These are phyloP conservation scores for Boloria euphrosyne DNA, from an alignment of 2,888 invertebrate species.

Conservation along the genomic window DNA sequence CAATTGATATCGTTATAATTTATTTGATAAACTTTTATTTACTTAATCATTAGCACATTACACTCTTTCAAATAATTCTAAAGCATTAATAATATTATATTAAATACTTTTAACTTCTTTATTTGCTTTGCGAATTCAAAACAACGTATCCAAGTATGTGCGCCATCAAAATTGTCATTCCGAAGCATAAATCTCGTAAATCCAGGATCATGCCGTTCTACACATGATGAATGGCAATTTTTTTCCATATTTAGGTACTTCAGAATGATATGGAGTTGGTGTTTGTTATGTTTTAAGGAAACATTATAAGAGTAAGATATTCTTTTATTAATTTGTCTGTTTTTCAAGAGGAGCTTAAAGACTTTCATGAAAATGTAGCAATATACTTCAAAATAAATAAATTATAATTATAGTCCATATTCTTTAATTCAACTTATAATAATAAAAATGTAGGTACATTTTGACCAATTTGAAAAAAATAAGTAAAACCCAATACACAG, in stretches of 20 bases:
- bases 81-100: neutral
- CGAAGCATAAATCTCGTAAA: slow-evolving; percentile 68
- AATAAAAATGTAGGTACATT: no score
- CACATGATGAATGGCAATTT: slow-evolving; percentile 72
- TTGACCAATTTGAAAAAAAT: no score
- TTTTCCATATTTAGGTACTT: slow-evolving; percentile 49
- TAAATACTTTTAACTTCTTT: neutral
- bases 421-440: no score
- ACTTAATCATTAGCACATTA: no score
- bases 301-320: slow-evolving; percentile 18
- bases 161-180: slow-evolving; percentile 54
- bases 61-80: no score
- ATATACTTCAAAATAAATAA: neutral
- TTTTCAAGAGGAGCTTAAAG: neutral
- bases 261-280: slow-evolving; percentile 35
- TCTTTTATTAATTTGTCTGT: slow-evolving; percentile 25
- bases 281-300: slow-evolving; percentile 31
- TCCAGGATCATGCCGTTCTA: slow-evolving; percentile 63
- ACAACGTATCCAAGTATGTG: slow-evolving; percentile 36
- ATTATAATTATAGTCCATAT: neutral
- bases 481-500: no score
- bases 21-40: no score
- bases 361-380: neutral
- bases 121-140: slow-evolving; percentile 20
- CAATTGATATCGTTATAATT: no score